phyloP scores from a whole-genome alignment of 2,113 vertebrate species.

The Thomomys bottae region DNA sequence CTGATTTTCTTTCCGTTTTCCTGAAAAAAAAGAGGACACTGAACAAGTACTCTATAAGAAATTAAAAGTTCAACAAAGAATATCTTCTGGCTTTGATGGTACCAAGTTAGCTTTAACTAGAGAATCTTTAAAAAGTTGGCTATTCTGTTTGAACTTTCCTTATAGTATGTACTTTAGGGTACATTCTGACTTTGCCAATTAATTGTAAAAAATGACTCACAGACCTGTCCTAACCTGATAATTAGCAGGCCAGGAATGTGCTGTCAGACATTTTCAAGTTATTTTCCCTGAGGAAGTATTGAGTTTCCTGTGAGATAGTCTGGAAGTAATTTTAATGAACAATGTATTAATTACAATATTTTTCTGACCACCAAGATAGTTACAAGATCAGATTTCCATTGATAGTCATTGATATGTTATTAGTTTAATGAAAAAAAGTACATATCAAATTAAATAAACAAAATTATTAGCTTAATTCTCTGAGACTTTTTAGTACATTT shows the following conservation, averaged over 20 bases:
- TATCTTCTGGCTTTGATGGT: constrained; percentile 38
- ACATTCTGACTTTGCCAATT: constrained; percentile 19
- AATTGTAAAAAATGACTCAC: constrained; percentile 30
- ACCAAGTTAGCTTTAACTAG: constrained; percentile 39
- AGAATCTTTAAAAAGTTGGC: background rate
- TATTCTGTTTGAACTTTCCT: constrained; percentile 56
- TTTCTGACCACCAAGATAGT: background rate
- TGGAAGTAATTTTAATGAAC: constrained; percentile 59
- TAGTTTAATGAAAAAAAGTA: background rate
- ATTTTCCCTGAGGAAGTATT: background rate
- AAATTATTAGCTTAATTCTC: background rate
- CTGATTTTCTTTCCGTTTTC: background rate
- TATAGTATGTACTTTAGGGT: constrained; percentile 2
- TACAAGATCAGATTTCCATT: background rate
- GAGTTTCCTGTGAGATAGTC: background rate
- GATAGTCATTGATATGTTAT: background rate
- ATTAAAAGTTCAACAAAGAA: constrained; percentile 55
- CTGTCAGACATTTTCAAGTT: background rate
- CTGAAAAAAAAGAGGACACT: constrained; percentile 39
- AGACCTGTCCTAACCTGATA: constrained; percentile 9
- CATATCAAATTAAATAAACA: background rate
- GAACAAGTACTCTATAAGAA: background rate
- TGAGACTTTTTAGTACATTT: background rate
- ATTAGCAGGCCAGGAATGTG: constrained; percentile 29
- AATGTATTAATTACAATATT: background rate